phyloP scores from a whole-genome alignment of 2,113 vertebrate genomes.

The Clinocottus analis region DNA sequence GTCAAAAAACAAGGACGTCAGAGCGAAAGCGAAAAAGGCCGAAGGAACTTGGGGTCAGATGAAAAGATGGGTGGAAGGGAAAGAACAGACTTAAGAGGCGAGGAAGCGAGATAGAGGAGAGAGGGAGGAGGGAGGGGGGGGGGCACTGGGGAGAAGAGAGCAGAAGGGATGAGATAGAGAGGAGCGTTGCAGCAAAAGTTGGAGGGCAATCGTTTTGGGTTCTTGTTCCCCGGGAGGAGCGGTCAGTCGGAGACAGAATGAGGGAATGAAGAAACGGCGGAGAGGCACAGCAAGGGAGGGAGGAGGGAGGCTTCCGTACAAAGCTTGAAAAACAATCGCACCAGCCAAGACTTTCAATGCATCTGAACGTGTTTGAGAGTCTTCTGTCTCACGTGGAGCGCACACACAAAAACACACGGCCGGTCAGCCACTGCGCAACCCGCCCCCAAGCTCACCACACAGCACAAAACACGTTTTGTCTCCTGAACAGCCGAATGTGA shows the following conservation, averaged over 20 bases:
- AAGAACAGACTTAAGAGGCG: neutral
- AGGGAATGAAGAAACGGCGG: constrained; percentile 38
- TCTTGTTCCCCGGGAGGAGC: constrained; percentile 51
- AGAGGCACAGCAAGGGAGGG: constrained; percentile 44
- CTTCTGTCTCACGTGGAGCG: constrained; percentile 48
- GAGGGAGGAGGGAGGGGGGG: neutral
- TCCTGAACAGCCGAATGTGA: constrained; percentile 74
- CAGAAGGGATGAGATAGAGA: constrained; percentile 9
- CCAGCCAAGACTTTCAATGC: constrained; percentile 31
- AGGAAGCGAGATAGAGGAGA: neutral
- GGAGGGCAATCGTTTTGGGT: constrained; percentile 60
- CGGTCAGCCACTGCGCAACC: constrained; percentile 45
- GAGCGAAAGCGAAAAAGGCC: constrained; percentile 9
- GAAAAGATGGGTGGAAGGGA: constrained; percentile 22
- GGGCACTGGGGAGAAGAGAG: neutral
- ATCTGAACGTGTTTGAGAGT: constrained; percentile 30
- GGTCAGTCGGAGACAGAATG: constrained; percentile 53
- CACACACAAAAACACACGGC: constrained; percentile 58
- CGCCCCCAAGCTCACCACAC: constrained; percentile 36
- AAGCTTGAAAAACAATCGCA: constrained; percentile 23
- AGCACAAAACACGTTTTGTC: constrained; percentile 78
- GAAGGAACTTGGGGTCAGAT: constrained; percentile 14
- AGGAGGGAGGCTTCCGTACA: neutral
- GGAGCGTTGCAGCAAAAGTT: constrained; percentile 27
- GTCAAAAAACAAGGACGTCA: constrained; percentile 21